phyloP scores from a whole-genome alignment of 2,113 vertebrate species.

The Protobothrops flavoviridis region DNA sequence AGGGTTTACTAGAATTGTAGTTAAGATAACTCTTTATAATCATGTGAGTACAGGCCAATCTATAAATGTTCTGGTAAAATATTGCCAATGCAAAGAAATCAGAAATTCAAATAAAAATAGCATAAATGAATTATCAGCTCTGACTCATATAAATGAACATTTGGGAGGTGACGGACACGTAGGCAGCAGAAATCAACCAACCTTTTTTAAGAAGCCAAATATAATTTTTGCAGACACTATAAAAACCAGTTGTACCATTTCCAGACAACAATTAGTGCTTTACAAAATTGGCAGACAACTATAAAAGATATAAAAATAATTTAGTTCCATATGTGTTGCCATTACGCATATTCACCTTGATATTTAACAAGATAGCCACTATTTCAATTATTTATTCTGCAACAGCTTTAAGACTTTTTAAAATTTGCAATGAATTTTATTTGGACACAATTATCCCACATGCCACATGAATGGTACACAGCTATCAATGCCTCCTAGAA shows the following conservation, averaged over 20 bases:
- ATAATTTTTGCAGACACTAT: constrained; percentile 21
- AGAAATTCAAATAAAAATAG: constrained; percentile 31
- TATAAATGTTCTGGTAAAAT: constrained; percentile 43
- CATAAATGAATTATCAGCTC: neutral
- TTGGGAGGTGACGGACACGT: constrained; percentile 23
- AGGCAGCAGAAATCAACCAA: neutral
- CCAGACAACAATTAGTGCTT: neutral
- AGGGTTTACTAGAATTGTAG: neutral
- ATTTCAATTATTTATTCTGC: neutral
- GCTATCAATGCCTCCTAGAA: neutral
- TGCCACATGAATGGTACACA: neutral
- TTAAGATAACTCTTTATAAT: neutral
- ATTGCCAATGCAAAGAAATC: constrained; percentile 20
- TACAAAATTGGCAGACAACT: neutral
- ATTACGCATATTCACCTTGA: constrained; percentile 14
- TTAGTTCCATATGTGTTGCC: neutral
- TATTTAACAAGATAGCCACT: constrained; percentile 13
- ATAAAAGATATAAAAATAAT: neutral
- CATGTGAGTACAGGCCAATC: constrained; percentile 31
- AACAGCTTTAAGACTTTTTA: neutral
- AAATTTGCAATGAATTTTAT: neutral
- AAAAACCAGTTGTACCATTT: neutral
- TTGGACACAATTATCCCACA: neutral
- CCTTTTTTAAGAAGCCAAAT: constrained; percentile 16
- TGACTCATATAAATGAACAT: neutral